Percentiles rank a stretch among this genome's conserved stretches.
Conservation (phyloP, 92 coral and sea anemone species). For the Umimayanthus chanpuru region DNA sequence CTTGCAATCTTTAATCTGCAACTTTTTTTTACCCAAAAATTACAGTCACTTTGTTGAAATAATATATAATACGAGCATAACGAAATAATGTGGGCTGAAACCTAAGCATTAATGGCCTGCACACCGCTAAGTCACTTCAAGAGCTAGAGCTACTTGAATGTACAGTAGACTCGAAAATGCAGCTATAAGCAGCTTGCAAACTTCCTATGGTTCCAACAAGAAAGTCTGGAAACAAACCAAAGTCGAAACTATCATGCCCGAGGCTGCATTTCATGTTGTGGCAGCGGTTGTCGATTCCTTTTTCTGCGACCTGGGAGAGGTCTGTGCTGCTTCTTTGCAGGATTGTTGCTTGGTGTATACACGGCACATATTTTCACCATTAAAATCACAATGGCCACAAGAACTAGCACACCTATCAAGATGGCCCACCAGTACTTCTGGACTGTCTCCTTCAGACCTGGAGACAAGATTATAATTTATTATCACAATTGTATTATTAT, state of each 20-base stretch:
- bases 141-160: too few species aligned
- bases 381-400: constrained; percentile 66
- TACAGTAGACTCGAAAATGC: not conserved
- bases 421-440: constrained; percentile 97
- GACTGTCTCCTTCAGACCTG: constrained; percentile 87
- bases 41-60: not conserved
- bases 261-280: constrained; percentile 40
- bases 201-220: not conserved
- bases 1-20: too few species aligned
- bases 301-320: constrained; percentile 76
- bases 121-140: too few species aligned
- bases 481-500: not conserved
- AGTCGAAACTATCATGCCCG: not conserved
- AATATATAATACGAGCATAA: too few species aligned
- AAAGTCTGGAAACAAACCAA: not conserved
- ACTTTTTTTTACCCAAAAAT: too few species aligned
- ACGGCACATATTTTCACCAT: constrained; percentile 65
- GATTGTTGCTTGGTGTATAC: constrained; percentile 90
- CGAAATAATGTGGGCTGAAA: not conserved
- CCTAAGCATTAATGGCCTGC: not conserved
- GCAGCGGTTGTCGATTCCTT: constrained; percentile 46
- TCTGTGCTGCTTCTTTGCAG: constrained; percentile 72
- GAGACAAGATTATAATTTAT: constrained; percentile 17
- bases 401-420: constrained; percentile 75
- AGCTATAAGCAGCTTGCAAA: not conserved